These are phyloP conservation scores for Lepus timidus DNA, from an alignment of 2,113 vertebrate genomes.

Conservation along the genomic window DNA sequence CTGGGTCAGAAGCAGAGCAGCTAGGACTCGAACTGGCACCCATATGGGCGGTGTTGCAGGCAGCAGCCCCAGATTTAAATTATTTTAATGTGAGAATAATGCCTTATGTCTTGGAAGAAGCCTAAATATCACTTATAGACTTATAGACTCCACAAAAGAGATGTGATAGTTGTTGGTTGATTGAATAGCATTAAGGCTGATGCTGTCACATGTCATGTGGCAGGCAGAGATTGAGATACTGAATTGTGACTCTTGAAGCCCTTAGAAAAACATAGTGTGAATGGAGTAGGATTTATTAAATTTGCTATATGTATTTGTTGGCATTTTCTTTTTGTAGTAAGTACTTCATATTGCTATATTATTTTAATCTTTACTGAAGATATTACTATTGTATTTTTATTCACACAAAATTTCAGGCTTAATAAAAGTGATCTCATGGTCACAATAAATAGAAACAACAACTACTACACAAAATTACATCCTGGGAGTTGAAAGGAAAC, in stretches of 20 bases:
- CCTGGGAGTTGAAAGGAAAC: neutral
- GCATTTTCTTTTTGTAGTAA: slow-evolving; percentile 17
- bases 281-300: neutral
- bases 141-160: neutral
- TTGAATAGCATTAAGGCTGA: neutral
- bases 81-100: neutral
- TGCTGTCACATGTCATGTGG: neutral
- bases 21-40: too few species aligned
- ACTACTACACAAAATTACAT: neutral
- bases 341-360: neutral
- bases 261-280: neutral
- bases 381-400: neutral
- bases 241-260: neutral
- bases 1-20: too few species aligned
- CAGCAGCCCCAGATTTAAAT: neutral
- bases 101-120: neutral
- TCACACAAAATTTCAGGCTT: neutral
- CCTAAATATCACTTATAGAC: neutral
- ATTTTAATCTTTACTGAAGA: slow-evolving; percentile 16
- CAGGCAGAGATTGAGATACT: neutral
- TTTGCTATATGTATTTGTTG: neutral
- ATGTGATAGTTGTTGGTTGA: neutral
- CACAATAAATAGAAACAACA: neutral
- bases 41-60: too few species aligned
- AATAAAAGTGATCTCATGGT: slow-evolving; percentile 14